These are phyloP conservation scores for Mycteria americana DNA, from an alignment of 2,797 vertebrate genomes.

Conservation along the genomic window DNA sequence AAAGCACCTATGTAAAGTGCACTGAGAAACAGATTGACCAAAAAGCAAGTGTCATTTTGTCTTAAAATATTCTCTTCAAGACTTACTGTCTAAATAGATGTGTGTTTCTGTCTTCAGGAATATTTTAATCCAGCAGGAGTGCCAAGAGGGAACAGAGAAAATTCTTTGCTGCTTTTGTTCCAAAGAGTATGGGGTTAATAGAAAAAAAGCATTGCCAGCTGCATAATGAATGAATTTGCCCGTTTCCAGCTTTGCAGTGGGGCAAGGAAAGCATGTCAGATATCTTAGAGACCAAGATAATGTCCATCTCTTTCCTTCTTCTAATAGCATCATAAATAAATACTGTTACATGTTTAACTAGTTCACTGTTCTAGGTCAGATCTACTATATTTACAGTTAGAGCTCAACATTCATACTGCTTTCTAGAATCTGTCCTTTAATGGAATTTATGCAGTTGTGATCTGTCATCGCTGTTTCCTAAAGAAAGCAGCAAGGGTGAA, in stretches of 20 bases:
- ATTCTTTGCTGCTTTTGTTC: not conserved
- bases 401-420: not conserved
- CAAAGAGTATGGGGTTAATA: not conserved
- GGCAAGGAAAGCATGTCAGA: not conserved
- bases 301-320: not conserved
- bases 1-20: not conserved
- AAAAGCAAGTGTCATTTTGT: not conserved
- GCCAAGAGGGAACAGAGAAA: not conserved
- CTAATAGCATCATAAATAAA: not conserved
- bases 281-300: not conserved
- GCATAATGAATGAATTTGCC: not conserved
- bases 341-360: not conserved
- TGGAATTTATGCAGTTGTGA: not conserved
- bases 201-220: not conserved
- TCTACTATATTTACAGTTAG: not conserved
- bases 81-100: not conserved
- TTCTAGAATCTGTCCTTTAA: not conserved
- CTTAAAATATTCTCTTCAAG: not conserved
- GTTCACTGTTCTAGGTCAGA: not conserved
- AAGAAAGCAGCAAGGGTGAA: constrained; percentile 6
- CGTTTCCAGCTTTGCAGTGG: not conserved
- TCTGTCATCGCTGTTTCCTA: not conserved
- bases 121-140: not conserved
- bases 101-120: not conserved
- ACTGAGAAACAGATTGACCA: not conserved